Evolutionary conservation across 2,888 invertebrate genomes (phyloP), one percentile per base, ranked within the genome.

Genomic region (Pimpla rufipes): DNA sequence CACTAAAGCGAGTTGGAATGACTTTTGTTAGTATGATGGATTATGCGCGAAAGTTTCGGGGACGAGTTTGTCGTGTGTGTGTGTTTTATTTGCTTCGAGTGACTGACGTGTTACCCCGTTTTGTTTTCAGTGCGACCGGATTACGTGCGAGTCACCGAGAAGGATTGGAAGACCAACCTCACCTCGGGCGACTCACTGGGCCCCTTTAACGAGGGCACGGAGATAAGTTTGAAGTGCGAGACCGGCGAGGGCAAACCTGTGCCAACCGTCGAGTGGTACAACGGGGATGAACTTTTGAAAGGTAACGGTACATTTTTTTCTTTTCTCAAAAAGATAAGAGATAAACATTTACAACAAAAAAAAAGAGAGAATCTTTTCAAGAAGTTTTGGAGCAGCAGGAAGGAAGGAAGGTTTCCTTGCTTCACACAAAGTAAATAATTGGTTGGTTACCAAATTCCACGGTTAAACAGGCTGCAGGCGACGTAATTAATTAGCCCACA

Each of bases 181-280:
- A 94, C 94, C 52, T 96, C 97, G 88, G 95, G 95, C 0, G 94
- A 95, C 2, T 93, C 94, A 52, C 94, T 97, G 70, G 97, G 97
- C 0, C 96, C 97, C 0, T 94, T 96, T 87, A 94, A 95, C 87
- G 97, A 97, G 93, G 95, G 96, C 55, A 95, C 95, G 13, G 94
- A 95, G 88, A 94, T 97, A 86, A 95, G 95, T 87, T 93, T 97
- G 82, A 95, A 95, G 85, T 97, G 97, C 90, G 95, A 96, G 81
- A 97, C 97, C 71, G 95, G 95, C 57, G 96, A 96, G 67, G 98
- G 98, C 62, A 97, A 97, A 88, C 98, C 98, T 0, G 96, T 97
- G 85, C 98, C 98, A 1, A 95, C 95, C 87, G 96, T 98, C 81
- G 95, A 95, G 84, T 98, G 98, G 98, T 97, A 95, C 94, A 97